Evolutionary conservation across 2,797 vertebrate genomes (phyloP).

Genomic region (Distichodus sexfasciatus): DNA sequence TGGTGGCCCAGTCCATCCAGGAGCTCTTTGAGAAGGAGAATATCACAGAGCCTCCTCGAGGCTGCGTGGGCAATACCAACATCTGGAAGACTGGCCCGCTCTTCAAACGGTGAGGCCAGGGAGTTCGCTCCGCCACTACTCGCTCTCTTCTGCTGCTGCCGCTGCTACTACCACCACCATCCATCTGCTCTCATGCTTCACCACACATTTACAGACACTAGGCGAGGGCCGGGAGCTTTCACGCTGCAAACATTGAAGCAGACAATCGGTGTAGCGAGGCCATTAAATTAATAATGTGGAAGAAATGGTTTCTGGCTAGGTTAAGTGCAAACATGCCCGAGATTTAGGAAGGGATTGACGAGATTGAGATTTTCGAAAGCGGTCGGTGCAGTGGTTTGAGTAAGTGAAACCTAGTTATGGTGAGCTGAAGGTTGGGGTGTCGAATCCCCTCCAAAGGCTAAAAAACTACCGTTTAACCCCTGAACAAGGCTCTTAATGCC

Average conservation of each 20-base stretch:
- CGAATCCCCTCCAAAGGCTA: too few relatives aligned
- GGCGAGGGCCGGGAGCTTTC: constrained; percentile 33
- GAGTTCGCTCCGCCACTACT: constrained; percentile 16
- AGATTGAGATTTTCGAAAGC: too few relatives aligned
- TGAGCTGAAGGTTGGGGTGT: too few relatives aligned
- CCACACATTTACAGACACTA: constrained; percentile 36
- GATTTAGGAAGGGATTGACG: neutral
- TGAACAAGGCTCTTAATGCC: too few relatives aligned
- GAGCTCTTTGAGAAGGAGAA: constrained; percentile 90
- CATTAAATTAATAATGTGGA: neutral
- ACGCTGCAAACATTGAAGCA: constrained; percentile 39
- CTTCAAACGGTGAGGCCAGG: constrained; percentile 80
- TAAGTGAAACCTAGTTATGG: too few relatives aligned
- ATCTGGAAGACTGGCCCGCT: constrained; percentile 90
- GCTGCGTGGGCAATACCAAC: constrained; percentile 89
- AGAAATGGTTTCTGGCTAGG: neutral
- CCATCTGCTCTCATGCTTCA: constrained; percentile 45
- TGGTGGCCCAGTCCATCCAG: constrained; percentile 85
- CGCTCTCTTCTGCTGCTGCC: neutral
- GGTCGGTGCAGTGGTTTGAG: too few relatives aligned
- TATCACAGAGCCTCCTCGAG: constrained; percentile 85
- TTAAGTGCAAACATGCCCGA: constrained; percentile 16
- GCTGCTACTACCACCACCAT: constrained; percentile 18
- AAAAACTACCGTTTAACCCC: too few relatives aligned
- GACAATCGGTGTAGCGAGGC: neutral